Percentiles rank a stretch among this genome's conserved stretches.
phyloP scores from a whole-genome alignment of 92 coral and sea anemone genomes.

The Meandrina meandrites region DNA sequence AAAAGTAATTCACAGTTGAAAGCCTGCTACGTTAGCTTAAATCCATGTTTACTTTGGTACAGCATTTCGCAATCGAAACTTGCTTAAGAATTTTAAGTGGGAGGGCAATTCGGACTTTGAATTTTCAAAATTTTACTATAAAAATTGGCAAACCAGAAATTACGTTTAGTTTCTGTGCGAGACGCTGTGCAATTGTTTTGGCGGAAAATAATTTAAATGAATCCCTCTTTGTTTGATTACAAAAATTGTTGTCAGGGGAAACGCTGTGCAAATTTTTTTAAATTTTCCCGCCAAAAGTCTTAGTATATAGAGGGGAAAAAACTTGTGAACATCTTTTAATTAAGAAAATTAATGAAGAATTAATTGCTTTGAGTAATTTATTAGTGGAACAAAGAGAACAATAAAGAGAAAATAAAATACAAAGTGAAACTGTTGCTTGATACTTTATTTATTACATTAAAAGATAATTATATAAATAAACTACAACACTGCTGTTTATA shows the following conservation, averaged over 20 bases:
- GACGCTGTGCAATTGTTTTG: neutral
- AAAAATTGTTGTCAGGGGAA: conserved; percentile 13
- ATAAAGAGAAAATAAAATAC: neutral
- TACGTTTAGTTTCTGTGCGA: neutral
- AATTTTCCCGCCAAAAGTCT: conserved; percentile 28
- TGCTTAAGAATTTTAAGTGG: neutral
- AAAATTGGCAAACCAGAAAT: neutral
- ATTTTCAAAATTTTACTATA: neutral
- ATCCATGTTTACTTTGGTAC: neutral
- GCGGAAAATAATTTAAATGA: neutral
- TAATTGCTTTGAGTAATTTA: neutral
- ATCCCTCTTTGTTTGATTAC: neutral
- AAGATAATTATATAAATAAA: neutral
- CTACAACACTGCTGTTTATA: neutral
- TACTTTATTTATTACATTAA: neutral
- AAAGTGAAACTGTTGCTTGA: neutral
- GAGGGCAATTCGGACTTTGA: neutral
- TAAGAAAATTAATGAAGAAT: neutral
- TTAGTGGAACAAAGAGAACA: neutral
- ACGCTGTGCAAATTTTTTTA: conserved; percentile 15
- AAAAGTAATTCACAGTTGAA: neutral
- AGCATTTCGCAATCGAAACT: neutral
- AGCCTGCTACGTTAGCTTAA: neutral
- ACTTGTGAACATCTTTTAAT: neutral
- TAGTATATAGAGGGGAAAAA: neutral